Percentiles rank a stretch among this genome's conserved stretches.
Conservation (phyloP, 2,797 vertebrate genomes). For the Epinephelus coioides region DNA sequence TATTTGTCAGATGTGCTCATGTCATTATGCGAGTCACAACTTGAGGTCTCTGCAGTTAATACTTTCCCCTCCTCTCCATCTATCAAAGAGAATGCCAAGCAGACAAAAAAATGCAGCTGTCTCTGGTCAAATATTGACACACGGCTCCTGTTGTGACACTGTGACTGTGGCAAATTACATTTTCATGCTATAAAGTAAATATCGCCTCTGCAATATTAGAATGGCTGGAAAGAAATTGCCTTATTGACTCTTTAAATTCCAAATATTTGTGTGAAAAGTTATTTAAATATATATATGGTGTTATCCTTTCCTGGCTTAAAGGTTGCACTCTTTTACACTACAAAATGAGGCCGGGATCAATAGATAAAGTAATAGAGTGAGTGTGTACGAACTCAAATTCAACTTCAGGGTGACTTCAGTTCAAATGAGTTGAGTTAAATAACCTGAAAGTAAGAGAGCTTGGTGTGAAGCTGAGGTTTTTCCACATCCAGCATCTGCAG, state of each 20-base stretch:
- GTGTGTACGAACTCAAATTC: background rate
- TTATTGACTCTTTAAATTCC: constrained; percentile 46
- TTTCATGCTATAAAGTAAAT: constrained; percentile 67
- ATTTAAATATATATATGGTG: background rate
- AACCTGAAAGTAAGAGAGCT: background rate
- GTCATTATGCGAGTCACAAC: constrained; percentile 73
- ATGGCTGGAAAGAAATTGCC: constrained; percentile 20
- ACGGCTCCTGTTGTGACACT: constrained; percentile 52
- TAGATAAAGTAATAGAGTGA: background rate
- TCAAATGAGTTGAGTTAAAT: constrained; percentile 1
- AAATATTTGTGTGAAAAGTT: constrained; percentile 21
- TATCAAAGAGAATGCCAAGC: constrained; percentile 69
- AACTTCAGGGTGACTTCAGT: background rate
- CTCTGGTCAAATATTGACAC: constrained; percentile 68
- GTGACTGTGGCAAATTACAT: constrained; percentile 68
- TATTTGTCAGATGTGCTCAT: constrained; percentile 63
- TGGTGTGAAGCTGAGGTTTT: constrained; percentile 1
- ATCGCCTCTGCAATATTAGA: constrained; percentile 30
- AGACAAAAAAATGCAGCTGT: constrained; percentile 58
- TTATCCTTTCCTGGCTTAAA: too few relatives aligned
- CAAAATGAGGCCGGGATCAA: background rate
- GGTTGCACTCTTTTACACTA: background rate
- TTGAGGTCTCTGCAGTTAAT: constrained; percentile 68
- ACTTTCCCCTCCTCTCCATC: constrained; percentile 52
- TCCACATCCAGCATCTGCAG: background rate